Conservation (phyloP, 2,888 invertebrate genomes). For the Gastrophysa polygoni region DNA sequence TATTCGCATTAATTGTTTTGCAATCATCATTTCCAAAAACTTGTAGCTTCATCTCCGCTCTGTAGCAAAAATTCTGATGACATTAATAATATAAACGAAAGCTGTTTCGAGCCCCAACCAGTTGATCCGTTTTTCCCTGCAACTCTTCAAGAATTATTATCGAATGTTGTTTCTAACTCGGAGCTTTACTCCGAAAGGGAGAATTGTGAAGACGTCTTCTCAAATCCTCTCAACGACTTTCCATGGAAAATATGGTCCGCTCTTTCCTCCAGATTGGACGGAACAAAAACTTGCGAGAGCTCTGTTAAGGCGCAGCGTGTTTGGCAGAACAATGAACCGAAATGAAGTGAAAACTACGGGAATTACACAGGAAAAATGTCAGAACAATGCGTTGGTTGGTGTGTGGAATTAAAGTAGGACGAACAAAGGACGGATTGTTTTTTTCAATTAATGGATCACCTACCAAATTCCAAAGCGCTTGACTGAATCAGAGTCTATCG, state of each 20-base stretch:
- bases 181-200: not conserved
- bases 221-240: conserved; percentile 2
- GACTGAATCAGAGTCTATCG: not conserved
- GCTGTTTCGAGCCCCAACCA: no score
- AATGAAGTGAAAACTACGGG: conserved; percentile 1
- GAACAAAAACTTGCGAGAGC: not conserved
- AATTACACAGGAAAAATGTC: not conserved
- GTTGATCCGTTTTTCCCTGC: not conserved
- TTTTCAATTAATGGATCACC: not conserved
- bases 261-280: not conserved
- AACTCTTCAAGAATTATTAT: conserved; percentile 1
- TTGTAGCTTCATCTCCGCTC: no score
- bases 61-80: no score
- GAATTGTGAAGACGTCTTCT: not conserved
- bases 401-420: not conserved
- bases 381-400: not conserved
- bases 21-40: no score
- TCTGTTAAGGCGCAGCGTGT: not conserved
- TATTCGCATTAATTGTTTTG: no score
- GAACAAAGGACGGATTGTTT: not conserved
- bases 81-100: no score
- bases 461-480: not conserved
- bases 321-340: not conserved
- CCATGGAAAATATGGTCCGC: conserved; percentile 1
- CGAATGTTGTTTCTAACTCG: conserved; percentile 1